Evolutionary conservation across 2,888 invertebrate genomes (phyloP).

Genomic region (Stenodema calcarata): DNA sequence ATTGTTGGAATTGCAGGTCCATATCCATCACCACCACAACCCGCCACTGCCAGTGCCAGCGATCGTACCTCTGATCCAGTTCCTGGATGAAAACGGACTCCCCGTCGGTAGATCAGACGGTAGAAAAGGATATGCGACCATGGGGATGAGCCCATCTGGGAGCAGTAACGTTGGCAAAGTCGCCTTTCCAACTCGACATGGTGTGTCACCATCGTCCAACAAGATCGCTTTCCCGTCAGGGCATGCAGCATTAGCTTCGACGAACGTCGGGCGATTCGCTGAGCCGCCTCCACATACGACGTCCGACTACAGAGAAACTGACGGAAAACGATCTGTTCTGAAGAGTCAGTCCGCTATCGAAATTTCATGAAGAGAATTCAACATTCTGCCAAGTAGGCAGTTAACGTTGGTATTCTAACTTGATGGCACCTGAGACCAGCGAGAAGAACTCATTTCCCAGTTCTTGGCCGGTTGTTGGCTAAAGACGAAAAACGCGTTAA

Average conservation of each 20-base stretch:
- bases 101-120: conserved; percentile 40
- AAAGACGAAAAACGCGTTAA: no score
- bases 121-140: background rate
- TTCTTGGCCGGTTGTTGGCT: no score
- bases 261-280: conserved; percentile 8
- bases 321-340: background rate
- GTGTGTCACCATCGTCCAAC: background rate
- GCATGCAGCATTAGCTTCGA: background rate
- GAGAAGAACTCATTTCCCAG: no score
- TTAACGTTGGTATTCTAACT: no score
- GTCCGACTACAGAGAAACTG: background rate
- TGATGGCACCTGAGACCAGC: no score
- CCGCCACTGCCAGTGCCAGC: conserved; percentile 11
- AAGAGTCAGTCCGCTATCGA: background rate
- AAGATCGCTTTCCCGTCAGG: background rate
- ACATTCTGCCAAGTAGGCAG: background rate
- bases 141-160: background rate
- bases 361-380: background rate
- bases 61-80: conserved; percentile 7
- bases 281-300: conserved; percentile 41
- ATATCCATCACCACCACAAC: conserved; percentile 6
- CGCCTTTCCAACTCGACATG: background rate
- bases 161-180: background rate
- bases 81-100: conserved; percentile 23
- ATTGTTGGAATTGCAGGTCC: conserved; percentile 17